A percentile compares a stretch with the other conserved stretches of the same genome.
phyloP scores from a whole-genome alignment of 2,797 vertebrate genomes.

The Characodon lateralis region DNA sequence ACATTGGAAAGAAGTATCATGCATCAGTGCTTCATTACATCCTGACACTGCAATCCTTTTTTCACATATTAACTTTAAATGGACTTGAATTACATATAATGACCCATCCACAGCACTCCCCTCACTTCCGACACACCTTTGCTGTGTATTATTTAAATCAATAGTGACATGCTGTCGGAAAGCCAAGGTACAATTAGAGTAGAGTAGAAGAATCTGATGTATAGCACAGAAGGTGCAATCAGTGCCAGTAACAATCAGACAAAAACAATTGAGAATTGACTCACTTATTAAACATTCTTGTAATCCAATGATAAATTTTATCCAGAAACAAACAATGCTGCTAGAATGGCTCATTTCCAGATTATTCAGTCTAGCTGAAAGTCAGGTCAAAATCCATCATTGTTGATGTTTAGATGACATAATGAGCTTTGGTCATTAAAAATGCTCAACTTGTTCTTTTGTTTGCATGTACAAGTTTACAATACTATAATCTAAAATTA shows the following conservation, averaged over 20 bases:
- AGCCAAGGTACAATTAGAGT: neutral
- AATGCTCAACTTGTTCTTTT: neutral
- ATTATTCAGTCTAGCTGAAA: neutral
- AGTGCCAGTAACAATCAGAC: neutral
- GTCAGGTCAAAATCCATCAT: neutral
- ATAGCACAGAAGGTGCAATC: neutral
- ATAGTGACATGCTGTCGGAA: neutral
- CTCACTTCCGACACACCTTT: neutral
- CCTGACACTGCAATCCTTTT: neutral
- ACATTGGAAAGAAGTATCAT: slow-evolving; percentile 8
- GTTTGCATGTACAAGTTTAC: neutral
- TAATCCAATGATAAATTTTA: neutral
- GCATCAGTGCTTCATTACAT: neutral
- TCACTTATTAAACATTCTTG: neutral
- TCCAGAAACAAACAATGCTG: neutral
- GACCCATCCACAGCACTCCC: neutral
- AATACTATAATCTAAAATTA: neutral
- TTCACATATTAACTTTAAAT: neutral
- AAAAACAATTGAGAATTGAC: neutral
- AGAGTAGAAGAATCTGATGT: neutral
- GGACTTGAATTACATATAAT: neutral
- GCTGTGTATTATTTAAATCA: neutral
- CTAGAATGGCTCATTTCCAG: neutral
- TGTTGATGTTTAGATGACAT: neutral
- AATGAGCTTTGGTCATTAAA: neutral